Percentiles rank a stretch among this genome's conserved stretches.
Evolutionary conservation across 1,140 invertebrate genomes (phyloP).

Genomic region (Caenorhabditis remanei): DNA sequence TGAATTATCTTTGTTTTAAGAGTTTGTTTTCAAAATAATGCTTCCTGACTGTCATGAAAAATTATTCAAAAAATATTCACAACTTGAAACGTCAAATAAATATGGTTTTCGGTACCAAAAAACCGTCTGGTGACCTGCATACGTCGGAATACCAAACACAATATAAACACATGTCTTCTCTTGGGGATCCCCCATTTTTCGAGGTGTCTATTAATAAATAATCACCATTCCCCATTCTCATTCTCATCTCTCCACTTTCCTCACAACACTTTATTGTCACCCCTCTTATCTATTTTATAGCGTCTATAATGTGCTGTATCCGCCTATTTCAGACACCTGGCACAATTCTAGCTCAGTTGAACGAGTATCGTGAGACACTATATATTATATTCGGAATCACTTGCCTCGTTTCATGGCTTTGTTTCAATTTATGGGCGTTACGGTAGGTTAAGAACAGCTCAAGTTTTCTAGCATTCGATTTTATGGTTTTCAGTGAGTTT

Average conservation of each 20-base stretch:
- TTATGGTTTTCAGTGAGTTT: slow-evolving; percentile 33
- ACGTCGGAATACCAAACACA: slow-evolving; percentile 4
- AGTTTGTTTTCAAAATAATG: too few relatives aligned
- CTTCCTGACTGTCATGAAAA: too few relatives aligned
- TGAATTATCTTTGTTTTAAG: too few relatives aligned
- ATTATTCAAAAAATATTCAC: too few relatives aligned
- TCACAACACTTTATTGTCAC: slow-evolving; percentile 1
- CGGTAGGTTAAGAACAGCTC: too few relatives aligned
- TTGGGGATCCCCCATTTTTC: not conserved
- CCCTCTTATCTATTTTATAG: not conserved
- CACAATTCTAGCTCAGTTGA: slow-evolving; percentile 53
- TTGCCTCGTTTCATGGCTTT: slow-evolving; percentile 42
- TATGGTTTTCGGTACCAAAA: too few relatives aligned
- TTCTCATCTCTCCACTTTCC: not conserved
- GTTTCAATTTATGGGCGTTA: slow-evolving; percentile 53
- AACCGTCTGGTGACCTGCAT: not conserved
- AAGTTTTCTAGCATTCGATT: not conserved
- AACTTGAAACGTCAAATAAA: too few relatives aligned
- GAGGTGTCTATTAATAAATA: not conserved
- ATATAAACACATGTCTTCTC: not conserved
- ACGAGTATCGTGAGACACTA: slow-evolving; percentile 43
- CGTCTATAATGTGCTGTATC: slow-evolving; percentile 30
- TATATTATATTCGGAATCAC: slow-evolving; percentile 51
- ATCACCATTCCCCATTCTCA: not conserved
- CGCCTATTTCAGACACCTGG: slow-evolving; percentile 36